phyloP scores from a whole-genome alignment of 2,888 invertebrate species.

The Papilio elwesi region DNA sequence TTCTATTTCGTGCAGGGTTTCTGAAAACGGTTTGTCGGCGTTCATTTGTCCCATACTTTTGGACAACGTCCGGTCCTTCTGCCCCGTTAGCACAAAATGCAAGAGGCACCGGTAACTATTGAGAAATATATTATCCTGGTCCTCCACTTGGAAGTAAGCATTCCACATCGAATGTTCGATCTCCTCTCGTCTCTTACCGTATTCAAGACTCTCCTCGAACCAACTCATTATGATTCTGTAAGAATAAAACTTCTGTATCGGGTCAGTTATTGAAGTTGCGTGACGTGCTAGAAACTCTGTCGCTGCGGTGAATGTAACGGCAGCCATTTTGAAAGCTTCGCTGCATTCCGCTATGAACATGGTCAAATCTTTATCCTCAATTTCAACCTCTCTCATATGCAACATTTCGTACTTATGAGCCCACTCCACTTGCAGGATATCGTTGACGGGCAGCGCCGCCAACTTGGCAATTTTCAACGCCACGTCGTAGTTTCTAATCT shows the following conservation, averaged over 20 bases:
- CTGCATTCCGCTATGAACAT: slow-evolving; percentile 86
- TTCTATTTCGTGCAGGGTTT: slow-evolving; percentile 72
- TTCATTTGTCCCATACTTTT: slow-evolving; percentile 61
- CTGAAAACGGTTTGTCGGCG: slow-evolving; percentile 68
- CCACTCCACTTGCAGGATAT: slow-evolving; percentile 84
- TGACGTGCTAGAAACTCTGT: slow-evolving; percentile 86
- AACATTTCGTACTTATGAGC: slow-evolving; percentile 75
- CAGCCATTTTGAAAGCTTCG: slow-evolving; percentile 83
- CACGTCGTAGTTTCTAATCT: slow-evolving; percentile 78
- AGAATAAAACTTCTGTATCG: slow-evolving; percentile 79
- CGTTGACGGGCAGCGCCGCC: slow-evolving; percentile 75
- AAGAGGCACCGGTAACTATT: slow-evolving; percentile 68
- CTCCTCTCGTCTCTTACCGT: slow-evolving; percentile 68
- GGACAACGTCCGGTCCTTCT: slow-evolving; percentile 65
- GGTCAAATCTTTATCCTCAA: slow-evolving; percentile 70
- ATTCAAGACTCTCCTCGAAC: slow-evolving; percentile 74
- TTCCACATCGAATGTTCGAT: slow-evolving; percentile 80
- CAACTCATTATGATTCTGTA: slow-evolving; percentile 78
- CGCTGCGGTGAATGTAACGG: slow-evolving; percentile 85
- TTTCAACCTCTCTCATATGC: slow-evolving; percentile 55
- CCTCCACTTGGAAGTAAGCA: slow-evolving; percentile 67
- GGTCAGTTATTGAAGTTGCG: slow-evolving; percentile 75
- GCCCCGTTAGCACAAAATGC: slow-evolving; percentile 68
- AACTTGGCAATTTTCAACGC: slow-evolving; percentile 85
- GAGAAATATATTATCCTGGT: slow-evolving; percentile 59